Conservation (phyloP, 92 coral and sea anemone genomes). For the Parazoanthus swiftii region DNA sequence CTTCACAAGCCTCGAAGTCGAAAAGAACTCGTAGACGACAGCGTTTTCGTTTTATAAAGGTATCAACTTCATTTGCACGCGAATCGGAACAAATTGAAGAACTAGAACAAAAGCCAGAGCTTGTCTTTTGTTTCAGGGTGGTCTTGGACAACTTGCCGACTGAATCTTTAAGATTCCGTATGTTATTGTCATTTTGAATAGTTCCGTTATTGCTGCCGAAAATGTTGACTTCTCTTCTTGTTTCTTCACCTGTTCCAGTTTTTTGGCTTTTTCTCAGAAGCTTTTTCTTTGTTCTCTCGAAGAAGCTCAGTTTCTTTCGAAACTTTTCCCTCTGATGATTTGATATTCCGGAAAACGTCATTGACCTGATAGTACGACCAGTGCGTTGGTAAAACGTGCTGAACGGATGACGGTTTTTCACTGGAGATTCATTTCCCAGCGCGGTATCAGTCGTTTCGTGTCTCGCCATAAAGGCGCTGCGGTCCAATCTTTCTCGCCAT, state of each 20-base stretch:
- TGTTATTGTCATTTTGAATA: neutral
- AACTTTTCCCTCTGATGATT: constrained; percentile 22
- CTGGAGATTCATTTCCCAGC: neutral
- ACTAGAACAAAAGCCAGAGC: neutral
- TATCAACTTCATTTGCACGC: neutral
- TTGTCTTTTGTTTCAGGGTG: constrained; percentile 2
- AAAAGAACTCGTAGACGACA: constrained; percentile 55
- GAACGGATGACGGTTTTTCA: neutral
- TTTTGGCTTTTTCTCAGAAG: constrained; percentile 47
- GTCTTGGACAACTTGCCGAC: neutral
- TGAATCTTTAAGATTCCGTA: neutral
- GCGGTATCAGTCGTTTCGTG: constrained; percentile 2
- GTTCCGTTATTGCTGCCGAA: neutral
- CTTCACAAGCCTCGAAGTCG: constrained; percentile 60
- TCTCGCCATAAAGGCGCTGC: neutral
- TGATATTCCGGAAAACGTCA: constrained; percentile 27
- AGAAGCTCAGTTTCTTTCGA: constrained; percentile 41
- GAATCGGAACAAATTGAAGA: neutral
- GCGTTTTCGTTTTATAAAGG: constrained; percentile 23
- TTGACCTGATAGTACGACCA: neutral
- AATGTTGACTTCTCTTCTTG: neutral
- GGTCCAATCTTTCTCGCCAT: neutral
- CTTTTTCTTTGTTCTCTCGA: constrained; percentile 50
- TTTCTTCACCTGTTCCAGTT: neutral
- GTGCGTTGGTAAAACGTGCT: neutral